These are phyloP conservation scores for Drosophila pseudoananassae DNA, from an alignment of 1,140 invertebrate species.

Conservation along the genomic window DNA sequence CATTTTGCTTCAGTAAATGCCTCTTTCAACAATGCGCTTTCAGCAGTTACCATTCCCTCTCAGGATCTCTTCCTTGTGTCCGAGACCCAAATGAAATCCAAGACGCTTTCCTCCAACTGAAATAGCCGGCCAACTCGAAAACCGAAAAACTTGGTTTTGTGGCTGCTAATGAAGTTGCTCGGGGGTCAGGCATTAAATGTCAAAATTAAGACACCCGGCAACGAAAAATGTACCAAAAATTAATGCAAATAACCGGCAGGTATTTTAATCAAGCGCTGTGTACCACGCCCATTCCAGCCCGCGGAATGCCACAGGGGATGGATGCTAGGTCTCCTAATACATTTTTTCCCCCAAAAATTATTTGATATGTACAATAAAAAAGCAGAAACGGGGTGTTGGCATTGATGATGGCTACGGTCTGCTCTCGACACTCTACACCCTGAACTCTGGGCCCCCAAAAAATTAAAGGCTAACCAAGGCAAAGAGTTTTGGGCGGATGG, in stretches of 20 bases:
- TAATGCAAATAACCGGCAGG: constrained; percentile 81
- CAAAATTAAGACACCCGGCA: constrained; percentile 73
- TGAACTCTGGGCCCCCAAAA: constrained; percentile 17
- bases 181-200: constrained; percentile 64
- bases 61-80: constrained; percentile 26
- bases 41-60: constrained; percentile 8
- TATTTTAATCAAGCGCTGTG: constrained; percentile 74
- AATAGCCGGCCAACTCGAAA: constrained; percentile 16
- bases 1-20: constrained; percentile 41
- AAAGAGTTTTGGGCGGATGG: background rate
- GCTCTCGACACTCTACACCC: constrained; percentile 29
- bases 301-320: constrained; percentile 22
- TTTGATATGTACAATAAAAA: constrained; percentile 72
- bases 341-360: constrained; percentile 36
- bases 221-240: constrained; percentile 55
- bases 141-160: constrained; percentile 7
- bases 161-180: constrained; percentile 64
- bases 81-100: constrained; percentile 12
- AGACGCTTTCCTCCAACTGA: constrained; percentile 13
- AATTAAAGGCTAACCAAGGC: constrained; percentile 64
- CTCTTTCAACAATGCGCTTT: constrained; percentile 22
- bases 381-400: constrained; percentile 66
- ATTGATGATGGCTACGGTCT: constrained; percentile 70
- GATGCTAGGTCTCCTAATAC: constrained; percentile 53
- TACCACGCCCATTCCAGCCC: background rate